Conservation (phyloP, 2,888 invertebrate genomes). For the Hedya salicella region DNA sequence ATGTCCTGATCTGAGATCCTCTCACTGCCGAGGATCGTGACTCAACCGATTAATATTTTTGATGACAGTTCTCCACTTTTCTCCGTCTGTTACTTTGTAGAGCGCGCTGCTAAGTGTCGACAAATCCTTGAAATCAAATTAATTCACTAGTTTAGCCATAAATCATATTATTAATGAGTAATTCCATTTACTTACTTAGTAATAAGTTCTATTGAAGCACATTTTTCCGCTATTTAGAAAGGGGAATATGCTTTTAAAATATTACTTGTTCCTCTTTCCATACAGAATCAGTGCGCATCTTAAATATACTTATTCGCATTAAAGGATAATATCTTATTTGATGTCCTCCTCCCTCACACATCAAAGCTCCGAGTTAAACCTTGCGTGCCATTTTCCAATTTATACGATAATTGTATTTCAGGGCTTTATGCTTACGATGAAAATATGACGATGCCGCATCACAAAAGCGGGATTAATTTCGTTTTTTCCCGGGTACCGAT, state of each 20-base stretch:
- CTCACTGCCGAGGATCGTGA: too few relatives aligned
- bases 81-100: too few relatives aligned
- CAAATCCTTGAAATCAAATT: too few relatives aligned
- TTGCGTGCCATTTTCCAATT: constrained; percentile 43
- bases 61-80: too few relatives aligned
- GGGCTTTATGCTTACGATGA: constrained; percentile 29
- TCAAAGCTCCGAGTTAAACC: constrained; percentile 38
- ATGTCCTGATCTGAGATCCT: too few relatives aligned
- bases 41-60: too few relatives aligned
- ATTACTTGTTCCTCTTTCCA: neutral
- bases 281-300: constrained; percentile 2
- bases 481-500: constrained; percentile 29
- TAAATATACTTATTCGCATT: constrained; percentile 11
- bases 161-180: too few relatives aligned
- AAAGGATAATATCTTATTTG: constrained; percentile 34
- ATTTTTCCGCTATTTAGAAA: neutral
- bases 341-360: constrained; percentile 35
- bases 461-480: constrained; percentile 39
- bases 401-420: constrained; percentile 37
- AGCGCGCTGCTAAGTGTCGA: too few relatives aligned
- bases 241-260: neutral
- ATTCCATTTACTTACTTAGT: too few relatives aligned
- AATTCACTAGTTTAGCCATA: too few relatives aligned
- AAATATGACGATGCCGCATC: constrained; percentile 30
- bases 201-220: too few relatives aligned